Percentiles rank a stretch among this genome's conserved stretches.
Conservation (phyloP, 1,140 invertebrate genomes). For the Sycophaga agraensis region DNA sequence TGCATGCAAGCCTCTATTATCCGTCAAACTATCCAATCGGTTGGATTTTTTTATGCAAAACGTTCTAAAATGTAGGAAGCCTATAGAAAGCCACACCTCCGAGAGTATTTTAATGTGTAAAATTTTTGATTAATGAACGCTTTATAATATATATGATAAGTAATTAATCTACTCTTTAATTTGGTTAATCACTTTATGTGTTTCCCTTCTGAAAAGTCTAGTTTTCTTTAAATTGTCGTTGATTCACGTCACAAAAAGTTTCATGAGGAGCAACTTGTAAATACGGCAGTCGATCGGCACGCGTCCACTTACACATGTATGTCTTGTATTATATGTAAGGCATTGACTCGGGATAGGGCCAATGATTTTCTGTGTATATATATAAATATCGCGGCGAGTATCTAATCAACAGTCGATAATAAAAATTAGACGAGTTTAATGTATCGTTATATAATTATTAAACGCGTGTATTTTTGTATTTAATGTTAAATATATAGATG, state of each 20-base stretch:
- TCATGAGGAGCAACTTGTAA: neutral
- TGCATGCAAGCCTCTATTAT: too few species aligned
- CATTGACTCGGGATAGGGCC: constrained; percentile 3
- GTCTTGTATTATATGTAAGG: neutral
- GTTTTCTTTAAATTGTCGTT: neutral
- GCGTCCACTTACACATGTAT: neutral
- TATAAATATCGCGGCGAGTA: neutral
- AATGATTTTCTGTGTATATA: too few species aligned
- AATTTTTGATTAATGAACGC: neutral
- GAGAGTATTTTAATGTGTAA: too few species aligned
- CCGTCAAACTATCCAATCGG: too few species aligned
- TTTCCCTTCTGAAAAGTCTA: neutral
- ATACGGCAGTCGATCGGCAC: constrained; percentile 10
- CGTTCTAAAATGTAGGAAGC: too few species aligned
- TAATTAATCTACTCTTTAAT: neutral
- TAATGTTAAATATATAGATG: too few species aligned
- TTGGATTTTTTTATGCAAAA: too few species aligned
- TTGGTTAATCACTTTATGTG: neutral
- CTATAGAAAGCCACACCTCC: too few species aligned
- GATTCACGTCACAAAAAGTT: neutral
- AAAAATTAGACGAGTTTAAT: neutral
- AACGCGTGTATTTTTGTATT: too few species aligned
- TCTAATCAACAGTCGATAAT: neutral
- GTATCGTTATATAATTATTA: too few species aligned
- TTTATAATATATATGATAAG: too few species aligned